Evolutionary conservation across 2,113 vertebrate genomes (phyloP).

Genomic region (Garra rufa): DNA sequence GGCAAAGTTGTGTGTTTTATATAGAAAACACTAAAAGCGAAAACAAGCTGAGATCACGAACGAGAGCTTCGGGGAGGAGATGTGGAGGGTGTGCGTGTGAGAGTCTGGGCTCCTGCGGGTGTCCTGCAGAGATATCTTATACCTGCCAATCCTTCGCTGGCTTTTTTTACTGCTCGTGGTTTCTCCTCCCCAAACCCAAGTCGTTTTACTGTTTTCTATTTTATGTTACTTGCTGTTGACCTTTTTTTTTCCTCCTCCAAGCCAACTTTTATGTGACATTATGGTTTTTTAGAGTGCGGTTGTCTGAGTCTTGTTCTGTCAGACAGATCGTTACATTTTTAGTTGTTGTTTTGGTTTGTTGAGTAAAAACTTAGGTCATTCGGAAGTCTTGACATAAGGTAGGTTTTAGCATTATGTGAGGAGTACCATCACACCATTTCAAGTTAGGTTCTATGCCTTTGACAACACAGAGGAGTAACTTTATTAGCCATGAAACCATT

Average conservation of each 20-base stretch:
- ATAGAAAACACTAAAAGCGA: slow-evolving; percentile 65
- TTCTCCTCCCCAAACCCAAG: slow-evolving; percentile 53
- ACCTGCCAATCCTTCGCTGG: slow-evolving; percentile 59
- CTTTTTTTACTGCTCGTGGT: slow-evolving; percentile 39
- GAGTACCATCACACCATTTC: background rate
- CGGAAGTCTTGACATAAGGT: background rate
- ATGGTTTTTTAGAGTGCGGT: slow-evolving; percentile 28
- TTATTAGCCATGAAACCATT: background rate
- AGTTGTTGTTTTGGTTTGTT: slow-evolving; percentile 3
- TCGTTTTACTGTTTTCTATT: slow-evolving; percentile 43
- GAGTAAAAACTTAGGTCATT: background rate
- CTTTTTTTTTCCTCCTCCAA: slow-evolving; percentile 25
- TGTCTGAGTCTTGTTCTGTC: slow-evolving; percentile 11
- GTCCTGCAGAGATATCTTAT: slow-evolving; percentile 54
- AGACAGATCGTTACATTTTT: background rate
- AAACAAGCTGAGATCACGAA: slow-evolving; percentile 67
- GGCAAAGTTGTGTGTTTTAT: slow-evolving; percentile 59
- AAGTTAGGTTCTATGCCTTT: background rate
- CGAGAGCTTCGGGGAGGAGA: slow-evolving; percentile 35
- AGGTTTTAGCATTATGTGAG: background rate
- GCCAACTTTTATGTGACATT: slow-evolving; percentile 40
- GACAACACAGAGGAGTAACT: slow-evolving; percentile 1
- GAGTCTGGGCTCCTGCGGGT: slow-evolving; percentile 42
- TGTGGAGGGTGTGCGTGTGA: slow-evolving; percentile 55
- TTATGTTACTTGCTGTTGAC: slow-evolving; percentile 6